phyloP scores from a whole-genome alignment of 2,113 vertebrate species.

The Chiloscyllium plagiosum region DNA sequence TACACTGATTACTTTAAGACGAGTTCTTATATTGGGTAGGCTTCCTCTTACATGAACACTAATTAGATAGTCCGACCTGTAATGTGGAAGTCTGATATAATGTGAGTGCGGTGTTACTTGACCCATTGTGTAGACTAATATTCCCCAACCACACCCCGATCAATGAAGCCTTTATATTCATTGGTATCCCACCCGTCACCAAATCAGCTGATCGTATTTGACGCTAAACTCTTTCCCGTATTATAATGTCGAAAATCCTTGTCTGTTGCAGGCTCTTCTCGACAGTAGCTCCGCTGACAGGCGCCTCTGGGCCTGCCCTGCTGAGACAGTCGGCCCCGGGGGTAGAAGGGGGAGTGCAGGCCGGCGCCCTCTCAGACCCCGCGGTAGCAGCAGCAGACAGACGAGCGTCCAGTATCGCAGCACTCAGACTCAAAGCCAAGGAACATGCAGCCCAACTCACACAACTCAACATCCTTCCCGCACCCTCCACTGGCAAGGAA shows the following conservation, averaged over 20 bases:
- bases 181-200: background rate
- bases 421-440: constrained; percentile 90
- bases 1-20: background rate
- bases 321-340: constrained; percentile 76
- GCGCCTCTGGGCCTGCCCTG: constrained; percentile 84
- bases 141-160: background rate
- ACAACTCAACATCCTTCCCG: constrained; percentile 94
- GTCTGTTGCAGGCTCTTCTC: constrained; percentile 76
- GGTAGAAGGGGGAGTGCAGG: constrained; percentile 67
- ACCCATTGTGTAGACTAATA: background rate
- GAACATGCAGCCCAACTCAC: constrained; percentile 96
- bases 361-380: constrained; percentile 62
- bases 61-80: background rate
- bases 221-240: background rate
- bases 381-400: constrained; percentile 74
- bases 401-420: constrained; percentile 87
- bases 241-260: constrained; percentile 30
- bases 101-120: background rate
- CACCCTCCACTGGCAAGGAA: constrained; percentile 85
- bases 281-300: constrained; percentile 85
- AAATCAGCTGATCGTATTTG: background rate
- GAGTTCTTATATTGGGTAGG: background rate
- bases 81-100: background rate
- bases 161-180: background rate
- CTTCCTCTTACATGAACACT: background rate